Evolutionary conservation across 2,113 vertebrate genomes (phyloP), one percentile per base, ranked within the genome.

Genomic region (Coregonus clupeaformis): DNA sequence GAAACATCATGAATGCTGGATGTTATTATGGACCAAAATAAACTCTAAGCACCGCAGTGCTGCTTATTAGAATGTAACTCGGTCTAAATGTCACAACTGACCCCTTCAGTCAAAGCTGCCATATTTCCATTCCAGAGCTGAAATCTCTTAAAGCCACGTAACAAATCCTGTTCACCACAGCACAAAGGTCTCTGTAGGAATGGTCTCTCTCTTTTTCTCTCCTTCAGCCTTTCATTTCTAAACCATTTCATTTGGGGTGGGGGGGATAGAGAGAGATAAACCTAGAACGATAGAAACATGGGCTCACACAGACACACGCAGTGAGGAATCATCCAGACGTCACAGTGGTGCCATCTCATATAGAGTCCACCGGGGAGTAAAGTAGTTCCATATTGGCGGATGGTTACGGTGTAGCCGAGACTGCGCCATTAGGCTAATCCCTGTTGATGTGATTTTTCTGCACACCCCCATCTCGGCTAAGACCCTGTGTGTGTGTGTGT

Each of bases 361-460:
- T 89, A 87, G 90, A 91, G 87, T 85, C 75, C 77, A 16, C 42
- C 22, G 13, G 29, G 76, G 73, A 85, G 78, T 84, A 83, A 90
- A 91, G 91, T 89, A 85, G 92, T 92, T 92, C 93, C 92, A 90
- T 89, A 92, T 91, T 92, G 81, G 90, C 84, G 86, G 89, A 92
- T 93, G 92, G 93, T 91, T 92, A 93, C 84, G 85, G 88, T 88
- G 84, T 89, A 87, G 84, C 89, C 88, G 85, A 89, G 90, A 89
- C 91, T 89, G 72, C 86, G 93, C 89, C 87, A 89, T 92, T 90
- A 88, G 90, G 89, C 90, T 94, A 93, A 94, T 94, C 92, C 91
- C 90, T 84, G 80, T 83, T 94, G 91, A 93, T 93, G 93, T 93
- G 93, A 93, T 94, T 94, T 94, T 91, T 92, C 91, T 90, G 89